Evolutionary conservation across 2,888 invertebrate genomes (phyloP).

Genomic region (Ephialtes manifestator): DNA sequence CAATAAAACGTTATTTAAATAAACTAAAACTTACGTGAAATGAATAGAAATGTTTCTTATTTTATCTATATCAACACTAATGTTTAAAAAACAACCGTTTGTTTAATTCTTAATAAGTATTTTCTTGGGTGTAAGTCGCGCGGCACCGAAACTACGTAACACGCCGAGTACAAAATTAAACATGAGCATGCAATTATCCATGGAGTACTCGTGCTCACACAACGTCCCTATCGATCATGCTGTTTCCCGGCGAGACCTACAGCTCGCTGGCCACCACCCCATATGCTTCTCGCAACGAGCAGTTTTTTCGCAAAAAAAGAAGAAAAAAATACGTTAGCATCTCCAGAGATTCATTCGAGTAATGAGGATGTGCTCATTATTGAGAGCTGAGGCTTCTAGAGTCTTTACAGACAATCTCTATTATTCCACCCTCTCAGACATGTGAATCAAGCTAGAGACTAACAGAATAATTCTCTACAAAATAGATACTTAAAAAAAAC

Average conservation of each 20-base stretch:
- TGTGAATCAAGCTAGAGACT: neutral
- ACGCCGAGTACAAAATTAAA: constrained; percentile 35
- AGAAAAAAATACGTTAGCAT: neutral
- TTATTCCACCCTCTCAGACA: neutral
- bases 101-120: neutral
- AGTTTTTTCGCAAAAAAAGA: constrained; percentile 4
- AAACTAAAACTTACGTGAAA: neutral
- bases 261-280: constrained; percentile 54
- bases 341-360: constrained; percentile 23
- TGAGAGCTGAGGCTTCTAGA: neutral
- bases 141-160: neutral
- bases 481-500: constrained; percentile 1
- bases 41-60: too few relatives aligned
- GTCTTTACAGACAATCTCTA: neutral
- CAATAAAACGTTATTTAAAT: neutral
- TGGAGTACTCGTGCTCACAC: constrained; percentile 33
- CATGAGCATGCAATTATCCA: constrained; percentile 49
- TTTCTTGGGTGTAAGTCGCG: neutral
- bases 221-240: constrained; percentile 61
- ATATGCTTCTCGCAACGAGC: constrained; percentile 8
- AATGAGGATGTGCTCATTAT: constrained; percentile 25
- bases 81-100: too few relatives aligned
- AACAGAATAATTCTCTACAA: neutral
- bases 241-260: constrained; percentile 39
- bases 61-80: too few relatives aligned